Conservation (phyloP, 2,113 vertebrate genomes). For the Pogonocichla stellata region DNA sequence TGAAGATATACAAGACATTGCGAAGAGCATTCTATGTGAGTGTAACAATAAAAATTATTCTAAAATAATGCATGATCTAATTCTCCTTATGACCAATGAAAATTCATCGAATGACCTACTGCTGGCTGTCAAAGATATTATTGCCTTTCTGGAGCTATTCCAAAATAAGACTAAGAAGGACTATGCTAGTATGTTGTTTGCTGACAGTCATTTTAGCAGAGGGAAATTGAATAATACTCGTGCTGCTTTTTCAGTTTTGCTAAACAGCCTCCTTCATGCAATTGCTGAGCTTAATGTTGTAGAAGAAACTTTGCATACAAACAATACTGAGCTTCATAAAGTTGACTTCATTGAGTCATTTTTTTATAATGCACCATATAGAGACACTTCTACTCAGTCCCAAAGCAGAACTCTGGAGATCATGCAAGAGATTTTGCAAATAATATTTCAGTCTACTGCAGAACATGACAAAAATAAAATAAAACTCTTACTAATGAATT, state of each 20-base stretch:
- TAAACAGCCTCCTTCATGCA: background rate
- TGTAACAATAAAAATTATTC: background rate
- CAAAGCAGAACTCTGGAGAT: background rate
- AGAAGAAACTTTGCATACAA: background rate
- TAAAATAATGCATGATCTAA: background rate
- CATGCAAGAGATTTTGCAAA: slow-evolving; percentile 8
- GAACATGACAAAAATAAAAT: background rate
- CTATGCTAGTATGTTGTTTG: background rate
- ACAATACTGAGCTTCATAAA: background rate
- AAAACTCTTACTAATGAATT: background rate
- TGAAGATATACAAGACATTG: background rate
- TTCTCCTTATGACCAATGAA: background rate
- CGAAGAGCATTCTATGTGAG: background rate
- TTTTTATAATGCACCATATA: background rate
- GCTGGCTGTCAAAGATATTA: background rate
- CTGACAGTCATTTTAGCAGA: background rate
- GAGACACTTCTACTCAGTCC: background rate
- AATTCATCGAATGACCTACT: background rate
- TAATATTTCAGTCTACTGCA: background rate
- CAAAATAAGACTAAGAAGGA: background rate
- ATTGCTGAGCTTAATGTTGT: background rate
- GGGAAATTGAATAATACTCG: background rate
- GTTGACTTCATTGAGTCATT: slow-evolving; percentile 19
- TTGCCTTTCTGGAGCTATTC: slow-evolving; percentile 15
- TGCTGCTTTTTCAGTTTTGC: background rate